Evolutionary conservation across 2,888 invertebrate genomes (phyloP).

Genomic region (Brenthis hecate): DNA sequence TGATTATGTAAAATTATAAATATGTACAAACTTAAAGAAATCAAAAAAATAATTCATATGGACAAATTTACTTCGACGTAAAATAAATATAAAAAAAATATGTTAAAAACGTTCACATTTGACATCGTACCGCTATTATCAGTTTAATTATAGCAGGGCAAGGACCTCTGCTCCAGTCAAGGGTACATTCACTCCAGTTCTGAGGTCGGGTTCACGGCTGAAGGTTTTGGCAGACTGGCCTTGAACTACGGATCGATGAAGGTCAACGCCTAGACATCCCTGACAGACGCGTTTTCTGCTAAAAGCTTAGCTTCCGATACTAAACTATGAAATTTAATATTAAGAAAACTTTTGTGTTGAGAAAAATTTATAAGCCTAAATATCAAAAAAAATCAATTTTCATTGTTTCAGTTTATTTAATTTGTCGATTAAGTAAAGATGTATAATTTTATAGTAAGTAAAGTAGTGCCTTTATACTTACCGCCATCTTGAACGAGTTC

Average conservation of each 20-base stretch:
- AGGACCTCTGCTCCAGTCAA: constrained; percentile 72
- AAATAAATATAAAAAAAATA: neutral
- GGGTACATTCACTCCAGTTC: constrained; percentile 79
- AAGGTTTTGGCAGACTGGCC: constrained; percentile 45
- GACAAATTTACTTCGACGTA: neutral
- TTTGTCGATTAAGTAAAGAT: too few species aligned
- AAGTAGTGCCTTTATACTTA: neutral
- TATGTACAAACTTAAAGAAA: too few species aligned
- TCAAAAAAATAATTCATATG: too few species aligned
- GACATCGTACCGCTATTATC: constrained; percentile 57
- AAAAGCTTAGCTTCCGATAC: constrained; percentile 4
- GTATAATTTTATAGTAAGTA: too few species aligned
- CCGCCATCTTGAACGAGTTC: constrained; percentile 8
- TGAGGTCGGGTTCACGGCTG: constrained; percentile 74
- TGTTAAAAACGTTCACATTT: constrained; percentile 16
- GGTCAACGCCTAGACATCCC: constrained; percentile 40
- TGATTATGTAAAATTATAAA: too few species aligned
- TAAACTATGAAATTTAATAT: neutral
- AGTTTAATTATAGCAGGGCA: constrained; percentile 70
- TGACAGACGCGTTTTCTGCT: constrained; percentile 19
- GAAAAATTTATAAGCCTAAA: too few species aligned
- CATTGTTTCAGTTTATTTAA: too few species aligned
- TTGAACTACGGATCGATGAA: constrained; percentile 44
- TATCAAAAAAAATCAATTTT: too few species aligned
- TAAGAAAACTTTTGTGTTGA: neutral